A percentile compares a stretch with the other conserved stretches of the same genome.
Evolutionary conservation across 2,888 invertebrate species (phyloP).

Genomic region (Cephus runcator): DNA sequence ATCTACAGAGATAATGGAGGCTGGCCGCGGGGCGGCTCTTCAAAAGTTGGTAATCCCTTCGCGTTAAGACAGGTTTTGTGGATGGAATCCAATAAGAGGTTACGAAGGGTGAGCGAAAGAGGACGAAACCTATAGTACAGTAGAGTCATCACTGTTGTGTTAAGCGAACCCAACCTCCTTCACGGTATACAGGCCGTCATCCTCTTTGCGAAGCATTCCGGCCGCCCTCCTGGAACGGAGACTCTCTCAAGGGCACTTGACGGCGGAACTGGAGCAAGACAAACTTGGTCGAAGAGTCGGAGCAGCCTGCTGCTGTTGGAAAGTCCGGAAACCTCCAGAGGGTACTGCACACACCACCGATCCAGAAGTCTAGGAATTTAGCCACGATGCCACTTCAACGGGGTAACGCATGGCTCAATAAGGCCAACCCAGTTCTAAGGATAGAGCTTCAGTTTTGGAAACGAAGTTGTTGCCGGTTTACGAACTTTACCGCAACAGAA

Average conservation of each 20-base stretch:
- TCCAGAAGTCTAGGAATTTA: background rate
- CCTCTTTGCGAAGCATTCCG: conserved; percentile 22
- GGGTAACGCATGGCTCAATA: conserved; percentile 7
- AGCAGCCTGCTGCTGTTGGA: conserved; percentile 3
- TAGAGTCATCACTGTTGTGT: conserved; percentile 23
- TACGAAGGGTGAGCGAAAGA: conserved; percentile 24
- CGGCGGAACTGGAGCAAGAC: conserved; percentile 49
- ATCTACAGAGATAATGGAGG: background rate
- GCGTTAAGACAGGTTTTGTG: conserved; percentile 29
- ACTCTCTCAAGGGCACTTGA: conserved; percentile 43
- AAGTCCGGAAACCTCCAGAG: conserved; percentile 10
- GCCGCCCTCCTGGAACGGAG: background rate
- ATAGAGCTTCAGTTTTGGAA: background rate
- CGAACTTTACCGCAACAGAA: background rate
- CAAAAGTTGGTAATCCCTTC: background rate
- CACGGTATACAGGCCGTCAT: conserved; percentile 21
- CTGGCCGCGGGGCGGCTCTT: background rate
- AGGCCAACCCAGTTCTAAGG: conserved; percentile 14
- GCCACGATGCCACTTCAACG: background rate
- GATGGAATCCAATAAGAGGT: conserved; percentile 44
- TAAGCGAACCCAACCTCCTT: conserved; percentile 24
- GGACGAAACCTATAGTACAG: background rate
- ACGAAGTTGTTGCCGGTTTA: background rate
- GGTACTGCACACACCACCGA: background rate
- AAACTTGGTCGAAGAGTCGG: conserved; percentile 19